Evolutionary conservation across 1,140 invertebrate genomes (phyloP).

Genomic region (Hypsibius dujardini): DNA sequence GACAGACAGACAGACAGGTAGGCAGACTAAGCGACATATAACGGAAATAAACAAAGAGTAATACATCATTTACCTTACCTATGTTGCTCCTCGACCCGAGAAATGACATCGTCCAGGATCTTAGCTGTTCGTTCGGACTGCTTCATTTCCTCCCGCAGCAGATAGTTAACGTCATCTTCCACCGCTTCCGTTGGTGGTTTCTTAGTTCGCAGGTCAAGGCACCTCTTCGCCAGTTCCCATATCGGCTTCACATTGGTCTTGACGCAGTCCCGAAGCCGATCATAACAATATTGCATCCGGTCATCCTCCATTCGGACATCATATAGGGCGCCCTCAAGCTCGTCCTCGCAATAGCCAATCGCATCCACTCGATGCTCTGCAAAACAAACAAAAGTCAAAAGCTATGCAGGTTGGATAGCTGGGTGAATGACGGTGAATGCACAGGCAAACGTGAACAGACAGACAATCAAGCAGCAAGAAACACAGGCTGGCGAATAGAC

Average conservation of each 20-base stretch:
- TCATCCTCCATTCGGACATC: constrained; percentile 10
- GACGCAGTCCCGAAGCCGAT: not conserved
- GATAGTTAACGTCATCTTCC: not conserved
- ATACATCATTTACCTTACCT: not conserved
- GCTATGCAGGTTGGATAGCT: not conserved
- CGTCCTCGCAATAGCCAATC: constrained; percentile 4
- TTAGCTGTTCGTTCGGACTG: not conserved
- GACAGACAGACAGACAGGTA: too few species aligned
- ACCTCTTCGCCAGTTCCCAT: constrained; percentile 1
- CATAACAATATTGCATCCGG: not conserved
- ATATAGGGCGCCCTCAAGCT: constrained; percentile 1
- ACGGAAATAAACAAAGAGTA: too few species aligned
- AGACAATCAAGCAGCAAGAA: not conserved
- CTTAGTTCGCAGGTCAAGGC: not conserved
- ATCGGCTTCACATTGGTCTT: not conserved
- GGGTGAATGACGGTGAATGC: too few species aligned
- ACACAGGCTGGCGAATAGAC: not conserved
- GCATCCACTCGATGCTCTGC: not conserved
- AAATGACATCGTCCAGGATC: not conserved
- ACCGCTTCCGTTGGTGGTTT: not conserved
- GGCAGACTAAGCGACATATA: too few species aligned
- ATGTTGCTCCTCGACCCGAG: not conserved
- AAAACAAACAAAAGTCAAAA: not conserved
- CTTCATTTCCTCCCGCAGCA: not conserved
- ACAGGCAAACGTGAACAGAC: too few species aligned